Evolutionary conservation across 2,797 vertebrate genomes (phyloP).

Genomic region (Gouania willdenowi): DNA sequence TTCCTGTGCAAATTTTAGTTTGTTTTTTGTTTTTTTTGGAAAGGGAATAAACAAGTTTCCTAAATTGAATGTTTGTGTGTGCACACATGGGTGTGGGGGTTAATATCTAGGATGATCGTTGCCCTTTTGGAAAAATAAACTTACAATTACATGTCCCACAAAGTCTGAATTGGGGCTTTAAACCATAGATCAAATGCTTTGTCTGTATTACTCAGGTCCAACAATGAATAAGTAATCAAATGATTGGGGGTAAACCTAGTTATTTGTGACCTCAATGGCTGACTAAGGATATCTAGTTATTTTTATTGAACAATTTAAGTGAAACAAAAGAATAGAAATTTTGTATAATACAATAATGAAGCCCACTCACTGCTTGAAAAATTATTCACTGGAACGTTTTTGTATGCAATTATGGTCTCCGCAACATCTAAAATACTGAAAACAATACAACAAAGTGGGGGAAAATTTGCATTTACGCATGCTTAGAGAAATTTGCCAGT

Average conservation of each 20-base stretch:
- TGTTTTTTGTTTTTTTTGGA: too few relatives aligned
- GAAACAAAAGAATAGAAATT: constrained; percentile 31
- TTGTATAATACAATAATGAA: constrained; percentile 19
- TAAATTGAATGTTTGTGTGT: too few relatives aligned
- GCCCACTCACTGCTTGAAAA: constrained; percentile 23
- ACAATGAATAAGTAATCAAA: constrained; percentile 31
- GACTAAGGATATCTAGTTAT: constrained; percentile 43
- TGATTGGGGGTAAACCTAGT: constrained; percentile 52
- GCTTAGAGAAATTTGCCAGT: constrained; percentile 64
- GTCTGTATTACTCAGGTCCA: constrained; percentile 13
- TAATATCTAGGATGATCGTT: too few relatives aligned
- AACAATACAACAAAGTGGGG: constrained; percentile 21
- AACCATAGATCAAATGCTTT: constrained; percentile 15
- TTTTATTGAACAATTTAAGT: constrained; percentile 46
- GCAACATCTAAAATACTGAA: constrained; percentile 11
- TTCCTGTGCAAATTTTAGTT: not conserved
- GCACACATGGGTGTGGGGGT: too few relatives aligned
- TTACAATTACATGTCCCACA: constrained; percentile 9
- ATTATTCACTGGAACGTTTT: constrained; percentile 8
- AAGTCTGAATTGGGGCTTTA: constrained; percentile 7
- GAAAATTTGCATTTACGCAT: constrained; percentile 48
- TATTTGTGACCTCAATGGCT: constrained; percentile 39
- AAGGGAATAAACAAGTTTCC: too few relatives aligned
- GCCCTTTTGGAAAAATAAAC: not conserved
- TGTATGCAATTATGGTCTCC: constrained; percentile 25